Evolutionary conservation across 1,140 invertebrate genomes (phyloP), one percentile per base, ranked within the genome.

Genomic region (Gyrodactylus salaris): DNA sequence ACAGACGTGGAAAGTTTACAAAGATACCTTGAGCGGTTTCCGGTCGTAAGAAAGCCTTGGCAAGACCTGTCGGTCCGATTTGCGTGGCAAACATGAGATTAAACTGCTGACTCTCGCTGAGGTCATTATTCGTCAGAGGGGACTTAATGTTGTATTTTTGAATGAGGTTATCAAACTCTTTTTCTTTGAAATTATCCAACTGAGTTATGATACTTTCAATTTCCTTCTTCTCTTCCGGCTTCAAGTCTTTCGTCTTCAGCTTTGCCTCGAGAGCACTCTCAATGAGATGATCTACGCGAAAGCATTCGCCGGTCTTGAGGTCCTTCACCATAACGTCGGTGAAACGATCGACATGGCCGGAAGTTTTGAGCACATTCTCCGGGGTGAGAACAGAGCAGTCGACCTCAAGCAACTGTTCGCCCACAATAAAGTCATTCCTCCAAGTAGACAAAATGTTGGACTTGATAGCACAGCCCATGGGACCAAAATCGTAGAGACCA

Each of bases 311-410:
- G 76, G 84, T 91, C 78, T 89, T 89, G 0, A 87, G 76, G 83
- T 99, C 95, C 81, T 99, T 99, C 0, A 96, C 93, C 94, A 99
- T 99, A 69, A 94, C 85, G 84, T 99, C 95, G 34, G 92, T 90
- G 84, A 99, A 99, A 74, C 93, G 85, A 77, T 98, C 95, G 0
- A 99, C 92, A 82, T 99, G 95, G 0, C 95, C 95, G 23, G 93
- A 98, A 27, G 95, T 91, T 79, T 94, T 93, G 0, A 99, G 81
- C 1, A 99, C 93, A 23, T 87, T 85, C 80, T 98, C 93, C 0
- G 94, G 93, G 0, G 95, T 99, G 68, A 99, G 80, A 78, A 95
- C 90, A 0, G 91, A 91, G 79, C 91, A 95, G 79, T 97, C 92
- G 1, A 99, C 91, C 83, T 99, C 93, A 25, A 98, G 82, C 92